Conservation (phyloP, 2,113 vertebrate genomes). For the Tricholaema leucomelas region DNA sequence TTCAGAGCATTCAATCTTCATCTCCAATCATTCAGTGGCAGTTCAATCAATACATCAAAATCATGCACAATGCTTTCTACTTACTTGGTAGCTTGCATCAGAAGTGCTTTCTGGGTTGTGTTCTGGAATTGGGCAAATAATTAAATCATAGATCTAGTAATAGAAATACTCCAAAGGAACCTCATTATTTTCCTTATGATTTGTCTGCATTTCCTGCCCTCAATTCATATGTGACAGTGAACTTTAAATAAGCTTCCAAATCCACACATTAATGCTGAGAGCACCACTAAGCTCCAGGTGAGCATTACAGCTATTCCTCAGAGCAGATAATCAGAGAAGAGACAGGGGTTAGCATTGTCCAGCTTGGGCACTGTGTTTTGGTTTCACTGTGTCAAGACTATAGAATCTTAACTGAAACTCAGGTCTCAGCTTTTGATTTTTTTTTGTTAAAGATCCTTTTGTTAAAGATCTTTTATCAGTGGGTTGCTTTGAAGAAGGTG, state of each 20-base stretch:
- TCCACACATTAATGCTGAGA: neutral
- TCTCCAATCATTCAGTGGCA: slow-evolving; percentile 19
- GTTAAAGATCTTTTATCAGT: neutral
- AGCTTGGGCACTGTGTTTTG: neutral
- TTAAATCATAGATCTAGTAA: slow-evolving; percentile 19
- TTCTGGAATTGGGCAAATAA: slow-evolving; percentile 22
- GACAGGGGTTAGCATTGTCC: neutral
- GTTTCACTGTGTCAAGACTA: neutral
- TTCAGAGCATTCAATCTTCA: slow-evolving; percentile 35
- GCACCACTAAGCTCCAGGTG: neutral
- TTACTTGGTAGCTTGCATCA: neutral
- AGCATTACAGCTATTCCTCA: neutral
- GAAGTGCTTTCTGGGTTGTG: neutral
- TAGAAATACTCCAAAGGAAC: neutral
- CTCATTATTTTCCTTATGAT: slow-evolving; percentile 10
- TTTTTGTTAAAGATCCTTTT: neutral
- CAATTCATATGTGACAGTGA: neutral
- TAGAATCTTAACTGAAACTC: neutral
- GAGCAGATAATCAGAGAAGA: neutral
- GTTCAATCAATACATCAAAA: slow-evolving; percentile 61
- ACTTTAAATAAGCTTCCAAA: neutral
- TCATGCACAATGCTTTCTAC: neutral
- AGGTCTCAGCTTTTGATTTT: neutral
- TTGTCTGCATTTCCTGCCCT: neutral
- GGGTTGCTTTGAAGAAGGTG: neutral